Evolutionary conservation across 2,113 vertebrate species (phyloP), one percentile per base, ranked within the genome.

Genomic region (Stigmatopora argus): DNA sequence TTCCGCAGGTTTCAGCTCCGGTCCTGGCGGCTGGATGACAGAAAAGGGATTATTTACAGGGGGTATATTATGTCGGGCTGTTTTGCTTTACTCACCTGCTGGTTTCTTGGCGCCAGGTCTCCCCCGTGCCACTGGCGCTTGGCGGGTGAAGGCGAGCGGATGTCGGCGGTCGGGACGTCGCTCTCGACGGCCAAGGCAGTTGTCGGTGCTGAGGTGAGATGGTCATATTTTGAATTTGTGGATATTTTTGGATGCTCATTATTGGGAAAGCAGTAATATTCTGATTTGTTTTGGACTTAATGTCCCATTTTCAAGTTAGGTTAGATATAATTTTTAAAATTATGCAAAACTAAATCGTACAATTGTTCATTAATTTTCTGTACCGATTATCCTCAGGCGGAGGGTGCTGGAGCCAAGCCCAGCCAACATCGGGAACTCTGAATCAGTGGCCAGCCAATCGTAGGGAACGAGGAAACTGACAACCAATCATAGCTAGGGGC

Each of bases 121-220:
- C 35, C 14, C 34, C 81, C 78, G 49, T 70, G 76, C 64, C 62
- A 68, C 3, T 68, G 69, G 59, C 64, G 79, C 49, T 65, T 66
- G 62, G 65, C 71, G 55, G 84, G 85, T 72, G 88, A 88, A 35
- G 70, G 56, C 4, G 79, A 83, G 45, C 35, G 74, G 75, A 79
- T 71, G 62, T 81, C 75, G 23, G 82, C 79, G 70, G 79, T 61
- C 55, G 75, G 76, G 7, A 35, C 44, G 65, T 81, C 78, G 73
- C 79, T 80, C 79, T 88, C 85, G 52, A 78, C 34, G 71, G 73
- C 73, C 84, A 85, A 83, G 81, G 84, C 86, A 89, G 86, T 80
- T 76, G 85, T 79, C 67, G 85, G 85, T 77, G 86, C 88, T 89
- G 71, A 49, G 3, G 1, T 8, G 17, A 64, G 35, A 67, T 7